Conservation (phyloP, 2,888 invertebrate species). For the Drosophila kokeensis region DNA sequence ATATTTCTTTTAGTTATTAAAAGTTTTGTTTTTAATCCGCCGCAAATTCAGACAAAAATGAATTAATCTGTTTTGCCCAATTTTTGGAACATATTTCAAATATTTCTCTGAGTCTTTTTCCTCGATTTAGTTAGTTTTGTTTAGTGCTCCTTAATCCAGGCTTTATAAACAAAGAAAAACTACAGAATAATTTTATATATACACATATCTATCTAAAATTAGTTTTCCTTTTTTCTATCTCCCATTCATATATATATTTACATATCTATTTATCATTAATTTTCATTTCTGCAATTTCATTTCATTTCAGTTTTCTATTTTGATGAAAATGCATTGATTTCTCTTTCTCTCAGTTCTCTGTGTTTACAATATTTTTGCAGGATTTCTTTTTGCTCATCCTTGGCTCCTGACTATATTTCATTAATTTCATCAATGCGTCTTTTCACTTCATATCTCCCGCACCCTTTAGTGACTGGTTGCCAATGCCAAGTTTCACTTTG, state of each 20-base stretch:
- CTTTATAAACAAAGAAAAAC: too few relatives aligned
- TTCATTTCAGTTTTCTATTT: not conserved
- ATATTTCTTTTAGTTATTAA: not conserved
- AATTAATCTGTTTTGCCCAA: too few relatives aligned
- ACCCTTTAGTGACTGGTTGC: not conserved
- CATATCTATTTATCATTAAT: not conserved
- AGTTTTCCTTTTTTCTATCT: too few relatives aligned
- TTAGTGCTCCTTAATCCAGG: too few relatives aligned
- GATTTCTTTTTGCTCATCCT: not conserved
- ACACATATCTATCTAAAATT: too few relatives aligned
- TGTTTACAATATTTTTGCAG: not conserved
- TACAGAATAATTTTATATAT: too few relatives aligned
- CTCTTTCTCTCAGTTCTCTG: not conserved
- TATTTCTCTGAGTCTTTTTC: too few relatives aligned
- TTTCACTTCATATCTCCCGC: not conserved
- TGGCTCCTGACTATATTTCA: not conserved
- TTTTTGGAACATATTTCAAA: too few relatives aligned
- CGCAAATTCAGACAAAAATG: too few relatives aligned
- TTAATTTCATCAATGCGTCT: not conserved
- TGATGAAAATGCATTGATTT: not conserved
- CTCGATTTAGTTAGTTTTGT: too few relatives aligned
- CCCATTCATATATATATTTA: not conserved
- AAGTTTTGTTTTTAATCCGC: not conserved
- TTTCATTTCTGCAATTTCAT: not conserved
- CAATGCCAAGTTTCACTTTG: constrained; percentile 42